phyloP scores from a whole-genome alignment of 2,797 vertebrate genomes.

The Astyanax mexicanus region DNA sequence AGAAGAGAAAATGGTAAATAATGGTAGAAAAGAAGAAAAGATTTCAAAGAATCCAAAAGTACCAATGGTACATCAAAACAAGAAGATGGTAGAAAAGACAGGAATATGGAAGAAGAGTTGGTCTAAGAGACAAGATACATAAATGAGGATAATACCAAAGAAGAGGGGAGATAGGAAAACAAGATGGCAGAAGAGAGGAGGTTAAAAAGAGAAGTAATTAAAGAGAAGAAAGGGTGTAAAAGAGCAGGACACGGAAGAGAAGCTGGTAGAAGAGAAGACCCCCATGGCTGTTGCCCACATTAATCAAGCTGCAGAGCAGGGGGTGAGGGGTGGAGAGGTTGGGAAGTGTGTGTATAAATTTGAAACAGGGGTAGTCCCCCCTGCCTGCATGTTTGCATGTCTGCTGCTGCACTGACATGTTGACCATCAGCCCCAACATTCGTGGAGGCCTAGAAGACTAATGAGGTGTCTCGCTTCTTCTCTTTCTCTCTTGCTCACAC shows the following conservation, averaged over 20 bases:
- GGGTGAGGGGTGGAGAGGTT: conserved; percentile 37
- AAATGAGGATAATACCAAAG: too few species aligned
- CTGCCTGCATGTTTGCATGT: conserved; percentile 56
- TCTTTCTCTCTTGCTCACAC: background rate
- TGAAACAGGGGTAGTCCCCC: conserved; percentile 43
- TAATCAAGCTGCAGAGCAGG: conserved; percentile 72
- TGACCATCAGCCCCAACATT: conserved; percentile 66
- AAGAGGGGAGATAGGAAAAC: too few species aligned
- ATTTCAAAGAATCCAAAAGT: too few species aligned
- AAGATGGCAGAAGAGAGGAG: conserved; percentile 25
- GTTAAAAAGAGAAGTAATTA: background rate
- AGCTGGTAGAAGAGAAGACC: conserved; percentile 12
- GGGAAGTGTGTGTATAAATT: conserved; percentile 40
- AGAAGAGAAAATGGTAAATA: too few species aligned
- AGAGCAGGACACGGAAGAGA: background rate
- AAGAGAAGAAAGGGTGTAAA: too few species aligned
- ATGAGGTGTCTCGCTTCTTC: conserved; percentile 73
- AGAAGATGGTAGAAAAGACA: too few species aligned
- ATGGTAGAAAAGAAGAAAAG: too few species aligned
- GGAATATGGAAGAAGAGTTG: too few species aligned
- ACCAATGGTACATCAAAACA: too few species aligned
- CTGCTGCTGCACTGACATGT: conserved; percentile 73
- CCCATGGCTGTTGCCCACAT: conserved; percentile 74
- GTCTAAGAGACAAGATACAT: too few species aligned
- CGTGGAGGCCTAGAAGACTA: conserved; percentile 78